Conservation (phyloP, 2,888 invertebrate genomes). For the Cephus sareptanus region DNA sequence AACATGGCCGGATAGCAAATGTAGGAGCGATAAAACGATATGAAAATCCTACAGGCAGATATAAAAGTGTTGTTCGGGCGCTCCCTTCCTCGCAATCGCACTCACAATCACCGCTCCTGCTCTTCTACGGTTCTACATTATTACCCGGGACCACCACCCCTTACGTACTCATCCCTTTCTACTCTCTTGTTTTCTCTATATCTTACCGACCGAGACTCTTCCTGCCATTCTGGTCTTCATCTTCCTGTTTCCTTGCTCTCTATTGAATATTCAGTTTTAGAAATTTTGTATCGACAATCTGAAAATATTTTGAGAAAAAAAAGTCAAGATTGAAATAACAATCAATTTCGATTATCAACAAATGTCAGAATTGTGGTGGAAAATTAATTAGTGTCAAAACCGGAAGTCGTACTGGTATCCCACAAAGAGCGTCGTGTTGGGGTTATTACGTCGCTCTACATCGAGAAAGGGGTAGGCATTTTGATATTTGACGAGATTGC, state of each 20-base stretch:
- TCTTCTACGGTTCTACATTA: constrained; percentile 11
- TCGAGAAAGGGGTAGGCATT: not conserved
- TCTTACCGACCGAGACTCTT: constrained; percentile 18
- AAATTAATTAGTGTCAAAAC: not conserved
- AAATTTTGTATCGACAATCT: rapidly evolving
- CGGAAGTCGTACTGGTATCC: not conserved
- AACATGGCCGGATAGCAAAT: constrained; percentile 47
- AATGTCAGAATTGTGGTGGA: not conserved
- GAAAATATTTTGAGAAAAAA: not conserved
- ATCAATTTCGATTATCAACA: not conserved
- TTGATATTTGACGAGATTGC: constrained; percentile 34
- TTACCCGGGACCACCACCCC: constrained; percentile 5
- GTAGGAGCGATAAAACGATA: constrained; percentile 49
- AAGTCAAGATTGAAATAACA: not conserved
- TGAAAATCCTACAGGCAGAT: constrained; percentile 46
- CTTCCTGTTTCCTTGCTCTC: constrained; percentile 8
- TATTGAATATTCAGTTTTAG: not conserved
- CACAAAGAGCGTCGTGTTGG: constrained; percentile 15
- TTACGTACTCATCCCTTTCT: constrained; percentile 22
- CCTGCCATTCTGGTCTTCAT: constrained; percentile 1
- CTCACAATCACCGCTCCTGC: constrained; percentile 22
- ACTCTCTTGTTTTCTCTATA: constrained; percentile 27
- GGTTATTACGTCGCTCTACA: constrained; percentile 15
- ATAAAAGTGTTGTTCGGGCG: constrained; percentile 45
- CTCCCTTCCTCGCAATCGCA: constrained; percentile 30